Evolutionary conservation across 2,797 vertebrate species (phyloP), one percentile per base, ranked within the genome.

Genomic region (Okamejei kenojei): DNA sequence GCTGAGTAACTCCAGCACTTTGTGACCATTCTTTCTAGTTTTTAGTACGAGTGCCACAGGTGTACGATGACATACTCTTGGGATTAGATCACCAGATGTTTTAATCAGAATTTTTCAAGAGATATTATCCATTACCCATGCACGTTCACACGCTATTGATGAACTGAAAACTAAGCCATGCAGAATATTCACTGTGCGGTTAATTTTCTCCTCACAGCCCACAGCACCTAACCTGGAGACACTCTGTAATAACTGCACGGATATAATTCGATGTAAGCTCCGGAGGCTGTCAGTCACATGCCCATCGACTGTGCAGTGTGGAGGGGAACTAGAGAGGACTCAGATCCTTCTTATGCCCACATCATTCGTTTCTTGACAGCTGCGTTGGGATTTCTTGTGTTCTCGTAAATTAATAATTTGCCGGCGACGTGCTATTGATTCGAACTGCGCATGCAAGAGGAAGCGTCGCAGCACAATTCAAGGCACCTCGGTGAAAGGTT

Each of bases 101-200:
- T 65, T n/a, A 86, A 32, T 86, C 58, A 11, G 29, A 19, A 86
- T 17, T n/a, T 68, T 68, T 68, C 65, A 68, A 68, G 65, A 11
- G 15, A 63, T n/a, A 65, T 65, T 5, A 86, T 86, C 10, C 35
- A 71, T 45, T 91, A 21, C 26, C 68, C 6, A 0, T 35, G 7
- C 45, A 32, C 35, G 38, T 73, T 45, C 68, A 73, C 23, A 74
- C 35, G 10, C 35, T 26, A 26, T 74, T 74, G 63, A 74, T 74
- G 38, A 29, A 35, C 10, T 91, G 29, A 32, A 86, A 63, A 9
- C 38, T 38, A 29, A 73, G 73, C 1, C 68, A 45, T 73, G 73
- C 3, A 38, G 45, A 73, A 91, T 91, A 91, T 73, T 91, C 88
- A 74, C 23, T 54, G 68, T 91, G 88, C 7, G 32, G 71, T 91